Evolutionary conservation across 1,140 invertebrate genomes (phyloP), one percentile per base, ranked within the genome.

Genomic region (Andricus grossulariae): DNA sequence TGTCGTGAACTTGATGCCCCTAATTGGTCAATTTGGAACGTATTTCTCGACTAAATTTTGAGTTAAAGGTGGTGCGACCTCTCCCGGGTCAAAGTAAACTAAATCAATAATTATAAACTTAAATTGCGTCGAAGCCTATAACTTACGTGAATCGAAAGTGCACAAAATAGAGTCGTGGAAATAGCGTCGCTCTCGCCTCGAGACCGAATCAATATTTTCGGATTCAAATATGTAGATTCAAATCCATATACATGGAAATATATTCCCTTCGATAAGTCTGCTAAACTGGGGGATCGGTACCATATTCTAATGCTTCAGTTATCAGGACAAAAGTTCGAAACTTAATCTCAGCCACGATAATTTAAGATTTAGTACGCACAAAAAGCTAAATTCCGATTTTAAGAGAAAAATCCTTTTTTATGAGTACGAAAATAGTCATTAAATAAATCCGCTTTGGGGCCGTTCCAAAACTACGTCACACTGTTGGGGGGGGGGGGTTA

Each of bases 191-290:
- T 66, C 12, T 66, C 25, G 60, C 60, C 39, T n/a, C 39, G 60
- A 13, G 45, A 66, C 60, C 79, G 76, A 87, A 87, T 85, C 85
- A 77, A 83, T 87, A 87, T 83, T 86, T 85, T 80, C 80, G 73
- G 72, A 83, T 87, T 86, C 84, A 84, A 76, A 85, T 87, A 87
- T 87, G 85, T 82, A 86, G 85, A 87, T 86, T 75, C 83, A 57
- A 80, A 82, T 85, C 84, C 85, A 83, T 80, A 85, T 85, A 77
- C 84, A 86, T 86, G 85, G 84, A 87, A 88, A 88, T 88, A 78
- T 87, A 87, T 87, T 84, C 84, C 52, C 82, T 71, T 51, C 82
- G 79, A 87, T 87, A 85, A 86, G 83, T 80, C 82, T 85, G 85
- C 86, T 88, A 85, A 87, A 85, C 84, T 79, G 80, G 75, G 25